Base-by-base conservation (phyloP, 2,888 invertebrate genomes). In the Hoplodrina ambigua region DNA sequence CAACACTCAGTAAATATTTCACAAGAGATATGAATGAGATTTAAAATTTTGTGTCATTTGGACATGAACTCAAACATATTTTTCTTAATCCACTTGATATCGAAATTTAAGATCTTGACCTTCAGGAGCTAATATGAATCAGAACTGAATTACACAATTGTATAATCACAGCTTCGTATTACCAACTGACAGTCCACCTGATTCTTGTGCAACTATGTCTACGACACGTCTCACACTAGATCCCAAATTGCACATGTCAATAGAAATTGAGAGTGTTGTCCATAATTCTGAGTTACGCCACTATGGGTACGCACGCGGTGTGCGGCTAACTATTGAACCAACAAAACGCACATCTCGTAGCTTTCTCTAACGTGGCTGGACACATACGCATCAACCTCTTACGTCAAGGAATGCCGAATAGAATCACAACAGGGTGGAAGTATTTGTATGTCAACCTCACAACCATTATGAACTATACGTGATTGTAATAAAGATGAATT, bases 231-330 rank as follows among this genome's bases (percentile, higher is more conserved):
- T 75, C 70, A 70, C 69, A 69, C 59, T 72, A 81, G 80, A 84
- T 85, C 85, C 87, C 79, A 88, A 89, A 88, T 80, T 86, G 82
- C 79, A 85, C 73, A 80, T 89, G 90, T 88, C 87, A 90, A 91
- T 91, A 92, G 93, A 94, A 94, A 94, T 87, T 88, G 90, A 93
- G 91, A 94, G 94, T 94, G 91, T 84, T 85, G 72, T 78, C 87
- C 85, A 89, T 88, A 88, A 90, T 91, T 86, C 85, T 77, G 75
- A 81, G 88, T 92, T 92, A 91, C 94, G 93, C 89, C 90, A 92
- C 84, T 83, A 58, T 13, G 19, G n/a, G 83, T 81, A 86, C 74
- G 70, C 83, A 81, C 72, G 81, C 86, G 81, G 82, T 84, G 86
- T 83, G 84, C 87, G 87, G 85, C 89, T 91, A 91, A 91, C 84